These are phyloP conservation scores for Habrosyne pyritoides DNA, from an alignment of 2,888 invertebrate species.

Conservation along the genomic window DNA sequence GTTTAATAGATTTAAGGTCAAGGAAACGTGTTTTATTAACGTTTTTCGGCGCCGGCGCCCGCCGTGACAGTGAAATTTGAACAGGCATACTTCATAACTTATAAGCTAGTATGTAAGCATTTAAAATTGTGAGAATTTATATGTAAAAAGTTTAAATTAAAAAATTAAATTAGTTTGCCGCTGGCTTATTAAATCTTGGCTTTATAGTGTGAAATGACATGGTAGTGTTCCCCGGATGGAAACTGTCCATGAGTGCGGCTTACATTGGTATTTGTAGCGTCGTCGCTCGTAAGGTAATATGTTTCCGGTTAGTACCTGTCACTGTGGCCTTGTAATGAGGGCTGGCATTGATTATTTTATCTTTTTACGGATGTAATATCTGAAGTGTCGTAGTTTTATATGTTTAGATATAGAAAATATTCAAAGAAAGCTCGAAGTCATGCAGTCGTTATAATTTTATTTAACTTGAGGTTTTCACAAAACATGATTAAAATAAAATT, in stretches of 20 bases:
- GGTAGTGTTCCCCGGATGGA: not conserved
- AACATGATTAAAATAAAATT: too few species aligned
- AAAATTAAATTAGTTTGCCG: not conserved
- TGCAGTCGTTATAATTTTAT: too few species aligned
- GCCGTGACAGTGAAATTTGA: not conserved
- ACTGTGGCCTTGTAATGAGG: not conserved
- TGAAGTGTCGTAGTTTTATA: not conserved
- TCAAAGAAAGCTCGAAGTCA: too few species aligned
- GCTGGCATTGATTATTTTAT: not conserved
- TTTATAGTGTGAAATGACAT: not conserved
- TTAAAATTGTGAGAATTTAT: not conserved
- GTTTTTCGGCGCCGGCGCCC: constrained; percentile 4
- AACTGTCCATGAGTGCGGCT: not conserved
- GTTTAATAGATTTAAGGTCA: constrained; percentile 5
- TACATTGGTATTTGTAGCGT: not conserved
- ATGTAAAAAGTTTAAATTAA: not conserved
- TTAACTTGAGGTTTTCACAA: too few species aligned
- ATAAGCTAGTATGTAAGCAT: not conserved
- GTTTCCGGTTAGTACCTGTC: constrained; percentile 1
- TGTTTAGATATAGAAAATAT: too few species aligned
- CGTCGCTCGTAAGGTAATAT: not conserved
- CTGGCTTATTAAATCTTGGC: not conserved
- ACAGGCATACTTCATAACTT: not conserved
- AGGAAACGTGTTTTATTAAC: constrained; percentile 1
- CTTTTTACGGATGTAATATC: not conserved